Evolutionary conservation across 2,113 vertebrate species (phyloP).

Genomic region (Gallinago media): DNA sequence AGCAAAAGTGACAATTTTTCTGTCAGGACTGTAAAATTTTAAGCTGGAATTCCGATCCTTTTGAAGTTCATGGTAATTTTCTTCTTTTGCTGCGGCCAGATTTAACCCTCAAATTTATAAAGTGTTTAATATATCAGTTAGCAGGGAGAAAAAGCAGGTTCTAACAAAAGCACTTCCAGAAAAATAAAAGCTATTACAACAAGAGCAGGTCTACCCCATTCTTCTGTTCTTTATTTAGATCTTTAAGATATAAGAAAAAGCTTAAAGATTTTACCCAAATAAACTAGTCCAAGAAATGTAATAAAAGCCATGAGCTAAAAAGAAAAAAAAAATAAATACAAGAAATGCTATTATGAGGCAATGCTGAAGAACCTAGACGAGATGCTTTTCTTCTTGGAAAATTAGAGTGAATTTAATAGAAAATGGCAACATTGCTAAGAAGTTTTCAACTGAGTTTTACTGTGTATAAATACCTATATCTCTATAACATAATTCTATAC

Average conservation of each 20-base stretch:
- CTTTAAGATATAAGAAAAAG: background rate
- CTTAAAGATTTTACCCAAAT: background rate
- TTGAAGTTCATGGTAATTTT: slow-evolving; percentile 32
- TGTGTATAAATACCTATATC: background rate
- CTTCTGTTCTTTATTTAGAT: slow-evolving; percentile 30
- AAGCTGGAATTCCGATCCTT: background rate
- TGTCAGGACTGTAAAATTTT: background rate
- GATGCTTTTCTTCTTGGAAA: background rate
- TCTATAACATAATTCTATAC: background rate
- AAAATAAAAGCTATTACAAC: background rate
- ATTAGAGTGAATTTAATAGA: background rate
- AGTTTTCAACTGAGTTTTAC: background rate
- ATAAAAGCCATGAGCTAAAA: background rate
- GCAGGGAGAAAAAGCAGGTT: slow-evolving; percentile 28
- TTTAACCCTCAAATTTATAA: slow-evolving; percentile 37
- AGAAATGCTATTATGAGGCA: background rate
- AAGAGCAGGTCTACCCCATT: background rate
- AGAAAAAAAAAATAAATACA: background rate
- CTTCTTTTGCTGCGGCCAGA: background rate
- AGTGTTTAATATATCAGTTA: slow-evolving; percentile 62
- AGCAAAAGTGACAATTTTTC: background rate
- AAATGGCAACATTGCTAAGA: background rate
- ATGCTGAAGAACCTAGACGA: background rate
- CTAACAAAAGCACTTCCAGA: slow-evolving; percentile 34
- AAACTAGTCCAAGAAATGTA: background rate